These are phyloP conservation scores for Drosophila kurseongensis DNA, from an alignment of 1,140 invertebrate species.

Conservation along the genomic window DNA sequence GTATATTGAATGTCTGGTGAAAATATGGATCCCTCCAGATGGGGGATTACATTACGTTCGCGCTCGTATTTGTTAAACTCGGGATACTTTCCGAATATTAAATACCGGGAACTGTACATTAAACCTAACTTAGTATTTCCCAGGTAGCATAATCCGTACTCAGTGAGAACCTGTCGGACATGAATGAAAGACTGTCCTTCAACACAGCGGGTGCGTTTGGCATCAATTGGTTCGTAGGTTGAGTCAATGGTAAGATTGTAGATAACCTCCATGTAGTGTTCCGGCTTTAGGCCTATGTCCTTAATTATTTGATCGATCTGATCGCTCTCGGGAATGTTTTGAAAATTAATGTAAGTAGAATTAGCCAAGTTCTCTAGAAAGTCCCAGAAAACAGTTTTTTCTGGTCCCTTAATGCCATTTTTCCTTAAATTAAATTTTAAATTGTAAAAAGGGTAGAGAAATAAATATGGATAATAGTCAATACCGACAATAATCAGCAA, in stretches of 20 bases:
- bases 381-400: constrained; percentile 51
- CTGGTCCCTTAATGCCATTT: constrained; percentile 27
- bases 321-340: constrained; percentile 64
- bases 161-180: constrained; percentile 72
- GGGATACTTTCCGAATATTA: constrained; percentile 65
- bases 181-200: constrained; percentile 59
- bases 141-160: constrained; percentile 78
- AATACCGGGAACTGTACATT: constrained; percentile 61
- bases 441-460: too few species aligned
- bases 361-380: constrained; percentile 81
- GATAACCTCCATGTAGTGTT: constrained; percentile 75
- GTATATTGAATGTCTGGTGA: constrained; percentile 59
- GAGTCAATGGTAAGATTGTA: constrained; percentile 74
- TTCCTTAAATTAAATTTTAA: constrained; percentile 14
- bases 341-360: constrained; percentile 76
- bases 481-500: constrained; percentile 85
- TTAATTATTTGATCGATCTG: constrained; percentile 52
- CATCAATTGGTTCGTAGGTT: constrained; percentile 47
- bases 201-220: constrained; percentile 41
- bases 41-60: constrained; percentile 1
- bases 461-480: not conserved
- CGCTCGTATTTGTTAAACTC: constrained; percentile 36
- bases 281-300: constrained; percentile 52
- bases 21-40: constrained; percentile 58
- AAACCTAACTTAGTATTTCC: constrained; percentile 58